Evolutionary conservation across 2,797 vertebrate species (phyloP), one percentile per base, ranked within the genome.

Genomic region (Oreochromis mossambicus): DNA sequence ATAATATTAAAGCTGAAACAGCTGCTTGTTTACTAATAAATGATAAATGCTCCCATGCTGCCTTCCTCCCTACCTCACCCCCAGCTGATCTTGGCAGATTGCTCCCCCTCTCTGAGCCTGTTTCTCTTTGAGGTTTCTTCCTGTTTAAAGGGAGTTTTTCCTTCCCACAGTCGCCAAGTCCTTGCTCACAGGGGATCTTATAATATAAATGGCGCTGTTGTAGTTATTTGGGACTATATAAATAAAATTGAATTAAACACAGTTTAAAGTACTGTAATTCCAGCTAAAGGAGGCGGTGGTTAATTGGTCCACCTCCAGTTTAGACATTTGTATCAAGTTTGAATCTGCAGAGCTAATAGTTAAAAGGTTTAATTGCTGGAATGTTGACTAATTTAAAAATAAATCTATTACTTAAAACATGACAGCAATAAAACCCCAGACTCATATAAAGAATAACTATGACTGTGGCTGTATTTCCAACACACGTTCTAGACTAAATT

Each of bases 271-370:
- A 38, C 61, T 38, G 29, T 11, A 38, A 41, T 68, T 68, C 19
- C 36, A 68, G 36, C 1, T 24, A 2, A 66, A 66, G 36, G 63
- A 66, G n/a, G 36, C 0, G 3, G 36, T 0, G 4, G 24, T 68
- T 41, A 68, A 24, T 6, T 41, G 36, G n/a, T 41, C 34, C 61
- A 66, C 19, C 34, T 38, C 63, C 5, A 3, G 61, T 24, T 68
- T 68, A 68, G 11, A 66, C 63, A 24, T 14, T 24, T 68, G 12
- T 41, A 24, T 68, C 61, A 41, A 41, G 0, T 43, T 68, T 68
- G 36, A 68, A 24, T 3, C 34, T 43, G 36, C 63, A 41, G n/a
- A 41, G 63, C 56, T 24, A 68, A 68, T 41, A 41, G n/a, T 68
- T 68, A 24, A 41, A 68, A 43, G 13, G 63, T 43, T 24, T 15